phyloP scores from a whole-genome alignment of 1,140 invertebrate genomes.

The Artemia franciscana region DNA sequence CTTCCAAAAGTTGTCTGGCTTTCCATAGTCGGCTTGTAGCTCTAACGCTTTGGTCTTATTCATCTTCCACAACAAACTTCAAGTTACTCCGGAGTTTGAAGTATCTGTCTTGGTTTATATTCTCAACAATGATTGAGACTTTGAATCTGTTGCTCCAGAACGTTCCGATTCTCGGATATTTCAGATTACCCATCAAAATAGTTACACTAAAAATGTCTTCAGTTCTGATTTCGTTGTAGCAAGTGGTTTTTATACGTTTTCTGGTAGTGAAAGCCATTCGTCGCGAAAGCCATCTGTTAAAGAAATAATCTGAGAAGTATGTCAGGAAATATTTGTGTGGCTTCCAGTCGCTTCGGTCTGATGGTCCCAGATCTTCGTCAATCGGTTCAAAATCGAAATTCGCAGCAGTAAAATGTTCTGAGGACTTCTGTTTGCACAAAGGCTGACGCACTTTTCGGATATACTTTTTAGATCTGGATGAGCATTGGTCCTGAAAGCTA shows the following conservation, averaged over 20 bases:
- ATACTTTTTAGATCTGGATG: background rate
- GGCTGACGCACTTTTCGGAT: background rate
- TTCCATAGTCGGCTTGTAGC: conserved; percentile 11
- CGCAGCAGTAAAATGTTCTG: background rate
- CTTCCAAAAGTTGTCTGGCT: conserved; percentile 11
- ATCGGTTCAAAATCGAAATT: background rate
- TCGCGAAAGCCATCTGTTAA: background rate
- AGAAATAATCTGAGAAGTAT: background rate
- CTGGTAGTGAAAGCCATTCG: background rate
- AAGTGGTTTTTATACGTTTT: background rate
- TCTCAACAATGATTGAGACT: background rate
- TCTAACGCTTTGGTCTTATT: background rate
- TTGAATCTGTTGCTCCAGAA: background rate
- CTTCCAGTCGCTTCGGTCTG: background rate
- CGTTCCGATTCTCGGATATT: background rate
- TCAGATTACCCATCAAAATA: background rate
- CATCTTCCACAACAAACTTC: conserved; percentile 1
- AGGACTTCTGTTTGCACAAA: background rate
- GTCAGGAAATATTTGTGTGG: background rate
- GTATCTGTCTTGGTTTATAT: background rate
- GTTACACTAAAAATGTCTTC: background rate
- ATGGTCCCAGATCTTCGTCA: background rate
- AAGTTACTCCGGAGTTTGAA: background rate
- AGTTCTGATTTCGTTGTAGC: background rate
- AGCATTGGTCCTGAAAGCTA: background rate